Base-by-base conservation (phyloP, 2,113 vertebrate genomes). In the Paedocypris sp. region DNA sequence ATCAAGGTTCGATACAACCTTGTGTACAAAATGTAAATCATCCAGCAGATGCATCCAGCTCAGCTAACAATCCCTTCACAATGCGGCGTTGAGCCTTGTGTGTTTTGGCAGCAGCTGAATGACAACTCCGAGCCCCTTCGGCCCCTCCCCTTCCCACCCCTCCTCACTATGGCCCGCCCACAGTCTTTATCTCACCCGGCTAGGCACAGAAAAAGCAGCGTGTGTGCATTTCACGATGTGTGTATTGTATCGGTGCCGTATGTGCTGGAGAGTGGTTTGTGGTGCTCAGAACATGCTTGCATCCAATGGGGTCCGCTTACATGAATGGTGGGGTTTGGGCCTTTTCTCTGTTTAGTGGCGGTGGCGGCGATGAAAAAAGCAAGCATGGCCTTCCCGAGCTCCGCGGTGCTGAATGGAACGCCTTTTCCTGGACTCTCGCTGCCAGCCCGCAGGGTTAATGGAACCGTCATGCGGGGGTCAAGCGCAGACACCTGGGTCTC, bases 401-500 rank as follows among this genome's bases (percentile, higher is more conserved):
- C 39, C 31, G 32, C 15, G 68, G 63, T 12, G 15, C 75, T 77
- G 79, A 82, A 86, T 82, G 82, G 78, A 82, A 56, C 53, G 80
- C 81, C 75, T 61, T 83, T 86, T 87, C 80, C 83, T 79, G 85
- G 79, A 70, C 68, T 49, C 43, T 62, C 45, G 62, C 50, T 66
- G 68, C 64, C 73, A 74, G 78, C 66, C 74, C 62, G 51, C 49
- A 47, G 68, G 72, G 77, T 80, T 82, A 78, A 81, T 80, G 76
- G 74, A 67, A 66, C 86, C 86, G 85, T 88, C 88, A 79, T 79
- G 85, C 82, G 83, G 86, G 87, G 89, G 90, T 72, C 64, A 89
- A 89, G 76, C 76, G 77, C 87, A 90, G 87, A 91, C 87, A 87
- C 89, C 88, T 88, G 88, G 88, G 88, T 88, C 86, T 90, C 86